phyloP scores from a whole-genome alignment of 2,797 vertebrate genomes.

The Rhabdomys pumilio region DNA sequence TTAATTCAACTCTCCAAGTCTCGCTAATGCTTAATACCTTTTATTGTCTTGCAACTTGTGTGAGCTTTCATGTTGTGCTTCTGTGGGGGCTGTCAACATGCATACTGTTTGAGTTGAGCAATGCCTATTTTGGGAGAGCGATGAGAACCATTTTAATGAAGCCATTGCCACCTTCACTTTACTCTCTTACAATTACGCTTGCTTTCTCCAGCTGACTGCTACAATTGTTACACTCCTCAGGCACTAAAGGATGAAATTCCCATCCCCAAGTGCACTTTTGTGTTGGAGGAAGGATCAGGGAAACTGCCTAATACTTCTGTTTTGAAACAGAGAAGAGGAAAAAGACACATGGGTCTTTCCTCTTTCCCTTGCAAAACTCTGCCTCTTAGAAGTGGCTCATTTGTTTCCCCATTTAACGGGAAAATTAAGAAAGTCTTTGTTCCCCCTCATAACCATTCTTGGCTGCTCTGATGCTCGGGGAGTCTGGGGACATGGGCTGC shows the following conservation, averaged over 20 bases:
- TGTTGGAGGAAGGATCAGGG: slow-evolving; percentile 64
- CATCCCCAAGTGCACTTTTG: slow-evolving; percentile 68
- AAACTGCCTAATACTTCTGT: slow-evolving; percentile 71
- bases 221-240: slow-evolving; percentile 55
- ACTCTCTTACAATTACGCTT: slow-evolving; percentile 55
- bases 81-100: slow-evolving; percentile 25
- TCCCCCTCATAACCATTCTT: slow-evolving; percentile 66
- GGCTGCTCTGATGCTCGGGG: slow-evolving; percentile 45
- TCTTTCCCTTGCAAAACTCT: slow-evolving; percentile 61
- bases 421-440: slow-evolving; percentile 80
- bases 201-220: background rate
- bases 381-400: slow-evolving; percentile 78
- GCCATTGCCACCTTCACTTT: slow-evolving; percentile 23
- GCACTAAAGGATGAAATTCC: slow-evolving; percentile 65
- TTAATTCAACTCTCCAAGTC: slow-evolving; percentile 24
- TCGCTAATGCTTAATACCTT: background rate
- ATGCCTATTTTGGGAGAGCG: slow-evolving; percentile 54
- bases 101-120: slow-evolving; percentile 26
- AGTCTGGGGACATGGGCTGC: background rate
- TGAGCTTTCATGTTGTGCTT: slow-evolving; percentile 30
- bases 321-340: slow-evolving; percentile 61
- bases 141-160: slow-evolving; percentile 14
- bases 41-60: slow-evolving; percentile 34
- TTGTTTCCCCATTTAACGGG: slow-evolving; percentile 80
- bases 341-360: slow-evolving; percentile 46